These are phyloP conservation scores for Athalia cordata DNA, from an alignment of 2,888 invertebrate genomes.

Conservation along the genomic window DNA sequence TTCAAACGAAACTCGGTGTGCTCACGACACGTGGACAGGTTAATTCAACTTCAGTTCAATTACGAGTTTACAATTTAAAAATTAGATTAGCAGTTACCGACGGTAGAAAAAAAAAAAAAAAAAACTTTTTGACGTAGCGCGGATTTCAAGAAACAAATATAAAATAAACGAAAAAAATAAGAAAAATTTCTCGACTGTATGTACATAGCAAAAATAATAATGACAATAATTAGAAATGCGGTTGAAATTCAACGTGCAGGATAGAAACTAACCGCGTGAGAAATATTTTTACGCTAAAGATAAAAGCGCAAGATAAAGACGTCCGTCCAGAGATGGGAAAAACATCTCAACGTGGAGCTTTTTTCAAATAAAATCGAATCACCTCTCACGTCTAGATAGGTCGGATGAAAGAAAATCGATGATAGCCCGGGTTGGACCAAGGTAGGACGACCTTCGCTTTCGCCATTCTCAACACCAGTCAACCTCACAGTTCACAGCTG, in stretches of 20 bases:
- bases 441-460: slow-evolving; percentile 4
- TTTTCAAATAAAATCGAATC: slow-evolving; percentile 31
- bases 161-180: neutral
- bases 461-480: slow-evolving; percentile 10
- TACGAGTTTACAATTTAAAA: slow-evolving; percentile 30
- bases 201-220: neutral
- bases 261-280: neutral
- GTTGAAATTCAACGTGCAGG: slow-evolving; percentile 9
- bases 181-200: no score
- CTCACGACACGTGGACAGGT: slow-evolving; percentile 31
- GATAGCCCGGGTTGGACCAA: neutral
- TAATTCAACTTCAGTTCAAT: slow-evolving; percentile 35
- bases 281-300: slow-evolving; percentile 25
- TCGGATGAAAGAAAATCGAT: slow-evolving; percentile 26
- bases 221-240: neutral
- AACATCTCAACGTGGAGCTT: slow-evolving; percentile 20
- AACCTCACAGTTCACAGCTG: neutral
- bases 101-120: slow-evolving; percentile 7
- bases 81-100: slow-evolving; percentile 32
- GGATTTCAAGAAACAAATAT: neutral
- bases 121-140: neutral
- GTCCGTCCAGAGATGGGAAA: slow-evolving; percentile 27
- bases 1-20: slow-evolving; percentile 16
- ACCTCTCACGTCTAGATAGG: slow-evolving; percentile 8
- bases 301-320: slow-evolving; percentile 26